Evolutionary conservation across 1,140 invertebrate genomes (phyloP), one percentile per base, ranked within the genome.

Genomic region (Odontomachus brunneus): DNA sequence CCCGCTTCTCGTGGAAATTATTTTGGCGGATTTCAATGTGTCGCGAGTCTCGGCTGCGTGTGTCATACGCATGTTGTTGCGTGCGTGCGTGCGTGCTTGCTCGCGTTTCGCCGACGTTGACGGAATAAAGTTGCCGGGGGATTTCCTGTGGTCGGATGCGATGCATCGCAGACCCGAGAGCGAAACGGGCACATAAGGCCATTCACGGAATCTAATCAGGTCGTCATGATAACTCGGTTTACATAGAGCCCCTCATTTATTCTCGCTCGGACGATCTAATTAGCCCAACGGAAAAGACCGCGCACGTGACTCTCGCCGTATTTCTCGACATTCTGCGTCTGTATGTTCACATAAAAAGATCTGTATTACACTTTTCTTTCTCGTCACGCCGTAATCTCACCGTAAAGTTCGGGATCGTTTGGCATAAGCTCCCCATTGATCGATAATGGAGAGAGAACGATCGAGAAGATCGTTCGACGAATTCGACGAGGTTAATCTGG

Each of bases 181-280:
- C 49, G 14, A 17, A 49, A 82, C 29, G 59, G 19, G 55, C 57
- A 82, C 55, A 73, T 74, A 80, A 71, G 62, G 33, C 66, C 67
- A 72, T 82, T 82, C 78, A 74, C 26, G 22, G 82, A 57, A 59
- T 78, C 74, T 83, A 83, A 83, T 83, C 82, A 44, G 73, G 82
- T 83, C 82, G 82, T 78, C 62, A 49, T 38, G 73, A 83, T 83
- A 83, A 83, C 38, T 66, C 73, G n/a, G 73, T 83, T 83, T 83
- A 83, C 73, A 83, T 83, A 83, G 26, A 78, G 82, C 51, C 82
- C 14, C 51, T 65, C 59, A 53, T 83, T 83, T 83, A 83, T 66
- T 78, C 72, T 66, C 51, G 38, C 38, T 44, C 38, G 38, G 38
- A 44, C 38, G 73, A 26, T 83, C 73, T 66, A 83, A 59, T 83